Evolutionary conservation across 2,113 vertebrate genomes (phyloP).

Genomic region (Zosterops borbonicus): DNA sequence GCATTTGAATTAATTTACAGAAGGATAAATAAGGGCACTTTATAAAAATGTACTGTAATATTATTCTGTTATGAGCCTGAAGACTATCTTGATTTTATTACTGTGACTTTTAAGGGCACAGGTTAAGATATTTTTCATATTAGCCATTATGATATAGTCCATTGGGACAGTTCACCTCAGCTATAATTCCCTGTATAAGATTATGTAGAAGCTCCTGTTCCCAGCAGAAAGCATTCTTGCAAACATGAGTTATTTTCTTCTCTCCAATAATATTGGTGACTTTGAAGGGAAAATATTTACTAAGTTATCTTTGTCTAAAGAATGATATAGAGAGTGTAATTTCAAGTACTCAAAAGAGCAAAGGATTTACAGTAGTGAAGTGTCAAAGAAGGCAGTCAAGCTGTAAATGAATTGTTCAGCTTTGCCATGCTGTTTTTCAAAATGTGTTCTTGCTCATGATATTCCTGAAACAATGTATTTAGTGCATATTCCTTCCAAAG

Average conservation of each 20-base stretch:
- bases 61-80: conserved; percentile 22
- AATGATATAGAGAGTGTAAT: not conserved
- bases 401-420: not conserved
- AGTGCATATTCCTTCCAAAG: not conserved
- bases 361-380: not conserved
- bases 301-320: not conserved
- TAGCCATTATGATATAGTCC: not conserved
- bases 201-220: not conserved
- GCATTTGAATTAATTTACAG: conserved; percentile 27
- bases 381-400: not conserved
- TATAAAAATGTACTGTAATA: conserved; percentile 52
- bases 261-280: not conserved
- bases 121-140: not conserved
- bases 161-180: not conserved
- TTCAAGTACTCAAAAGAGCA: not conserved
- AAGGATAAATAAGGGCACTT: conserved; percentile 39
- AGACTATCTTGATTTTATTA: conserved; percentile 13
- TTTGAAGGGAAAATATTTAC: conserved; percentile 4
- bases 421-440: not conserved
- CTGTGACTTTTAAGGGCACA: conserved; percentile 13
- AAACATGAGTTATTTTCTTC: not conserved
- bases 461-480: not conserved
- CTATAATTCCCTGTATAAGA: not conserved
- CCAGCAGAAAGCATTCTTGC: not conserved
- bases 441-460: not conserved